Evolutionary conservation across 1,140 invertebrate species (phyloP).

Genomic region (Pectinophora gossypiella): DNA sequence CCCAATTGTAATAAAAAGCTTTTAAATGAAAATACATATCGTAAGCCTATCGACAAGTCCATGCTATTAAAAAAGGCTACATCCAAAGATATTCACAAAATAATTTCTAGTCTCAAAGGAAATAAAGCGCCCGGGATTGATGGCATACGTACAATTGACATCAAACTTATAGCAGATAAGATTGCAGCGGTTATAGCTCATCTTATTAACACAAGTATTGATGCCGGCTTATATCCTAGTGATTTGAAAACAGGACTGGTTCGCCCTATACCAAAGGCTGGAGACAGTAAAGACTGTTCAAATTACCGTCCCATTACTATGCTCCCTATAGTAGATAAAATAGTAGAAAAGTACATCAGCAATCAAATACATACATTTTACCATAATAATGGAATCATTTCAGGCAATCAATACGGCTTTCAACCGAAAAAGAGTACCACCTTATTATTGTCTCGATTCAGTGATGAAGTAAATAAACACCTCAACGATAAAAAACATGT

Average conservation of each 20-base stretch:
- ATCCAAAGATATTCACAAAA: slow-evolving; percentile 4
- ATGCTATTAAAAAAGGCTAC: not conserved
- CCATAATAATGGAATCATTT: not conserved
- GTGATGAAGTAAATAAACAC: not conserved
- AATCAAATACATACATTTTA: not conserved
- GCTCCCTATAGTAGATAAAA: slow-evolving; percentile 1
- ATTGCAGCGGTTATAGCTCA: slow-evolving; percentile 2
- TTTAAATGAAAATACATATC: not conserved
- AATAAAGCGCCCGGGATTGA: slow-evolving; percentile 4
- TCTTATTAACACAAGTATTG: not conserved
- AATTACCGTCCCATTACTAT: not conserved
- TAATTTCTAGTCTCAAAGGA: slow-evolving; percentile 4
- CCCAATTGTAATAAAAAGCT: slow-evolving; percentile 4
- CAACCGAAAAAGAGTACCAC: not conserved
- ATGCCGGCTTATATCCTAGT: not conserved
- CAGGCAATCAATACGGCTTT: not conserved
- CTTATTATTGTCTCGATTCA: not conserved
- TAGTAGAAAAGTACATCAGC: not conserved
- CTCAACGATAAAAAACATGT: not conserved
- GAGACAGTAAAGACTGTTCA: not conserved
- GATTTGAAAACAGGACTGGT: not conserved
- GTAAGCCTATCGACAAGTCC: not conserved
- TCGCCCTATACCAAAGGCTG: not conserved
- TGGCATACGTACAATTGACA: not conserved
- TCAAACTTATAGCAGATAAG: not conserved